Evolutionary conservation across 2,888 invertebrate species (phyloP).

Genomic region (Sinodicranocentrus sp.): DNA sequence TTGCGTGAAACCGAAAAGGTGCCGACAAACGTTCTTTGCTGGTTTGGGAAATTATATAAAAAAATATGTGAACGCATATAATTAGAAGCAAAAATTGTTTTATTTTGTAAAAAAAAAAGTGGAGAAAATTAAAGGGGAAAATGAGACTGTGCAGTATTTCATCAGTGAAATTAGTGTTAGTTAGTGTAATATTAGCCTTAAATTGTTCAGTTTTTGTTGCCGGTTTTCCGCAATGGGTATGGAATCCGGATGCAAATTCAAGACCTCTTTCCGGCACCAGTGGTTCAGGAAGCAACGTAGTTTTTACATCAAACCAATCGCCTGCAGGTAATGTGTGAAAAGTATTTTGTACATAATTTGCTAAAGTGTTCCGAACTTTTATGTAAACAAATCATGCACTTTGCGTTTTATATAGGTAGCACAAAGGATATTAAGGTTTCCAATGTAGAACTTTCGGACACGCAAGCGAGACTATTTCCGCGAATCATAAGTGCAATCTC

Average conservation of each 20-base stretch:
- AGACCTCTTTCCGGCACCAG: not conserved
- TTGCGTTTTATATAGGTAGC: constrained; percentile 7
- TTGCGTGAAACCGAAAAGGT: not conserved
- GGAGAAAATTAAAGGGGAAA: constrained; percentile 19
- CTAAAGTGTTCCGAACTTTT: no score
- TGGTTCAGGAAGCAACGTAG: constrained; percentile 11
- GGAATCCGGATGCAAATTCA: constrained; percentile 69
- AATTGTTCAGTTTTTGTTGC: constrained; percentile 48
- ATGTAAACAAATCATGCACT: no score
- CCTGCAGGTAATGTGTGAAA: not conserved
- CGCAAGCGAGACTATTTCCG: constrained; percentile 71
- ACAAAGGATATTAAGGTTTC: constrained; percentile 16
- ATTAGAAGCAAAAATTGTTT: not conserved
- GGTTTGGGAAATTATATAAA: not conserved
- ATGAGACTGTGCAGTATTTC: constrained; percentile 26
- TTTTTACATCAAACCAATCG: constrained; percentile 19
- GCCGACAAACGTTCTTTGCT: not conserved
- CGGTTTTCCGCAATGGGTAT: constrained; percentile 74
- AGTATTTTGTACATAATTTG: not conserved
- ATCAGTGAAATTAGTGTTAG: not conserved
- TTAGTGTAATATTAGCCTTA: constrained; percentile 22
- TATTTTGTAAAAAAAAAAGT: not conserved
- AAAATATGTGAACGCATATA: no score
- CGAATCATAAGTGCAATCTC: constrained; percentile 58
- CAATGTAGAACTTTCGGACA: constrained; percentile 42